Evolutionary conservation across 2,113 vertebrate genomes (phyloP), one percentile per base, ranked within the genome.

Genomic region (Lepidothrix coronata): DNA sequence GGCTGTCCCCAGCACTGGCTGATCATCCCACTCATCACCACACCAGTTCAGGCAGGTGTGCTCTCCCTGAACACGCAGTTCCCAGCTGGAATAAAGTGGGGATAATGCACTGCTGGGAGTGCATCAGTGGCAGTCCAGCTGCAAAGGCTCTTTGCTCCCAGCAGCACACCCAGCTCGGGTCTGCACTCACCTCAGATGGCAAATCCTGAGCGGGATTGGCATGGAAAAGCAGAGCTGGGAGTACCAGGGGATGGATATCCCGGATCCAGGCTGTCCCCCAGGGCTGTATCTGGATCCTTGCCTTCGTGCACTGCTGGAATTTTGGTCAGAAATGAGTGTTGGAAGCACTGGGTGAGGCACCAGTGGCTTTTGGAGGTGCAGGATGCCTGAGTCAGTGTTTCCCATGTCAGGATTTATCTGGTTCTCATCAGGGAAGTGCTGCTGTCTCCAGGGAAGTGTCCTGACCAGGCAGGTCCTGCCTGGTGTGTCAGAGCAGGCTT

Each of bases 11-110:
- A 37, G 27, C n/a, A 1, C 39, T 12, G 62, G 43, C 41, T n/a
- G 41, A 25, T 33, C 51, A 3, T 23, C 58, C 39, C 35, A 1
- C 18, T 44, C 20, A 2, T 24, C 5, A 3, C 5, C 73, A 2
- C 27, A 4, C 0, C 3, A 19, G 6, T 27, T 31, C 1, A 15
- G 14, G 37, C 1, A 3, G 39, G 2, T 27, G 52, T 63, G 17
- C 62, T 19, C 24, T 11, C 61, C 19, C 5, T 35, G n/a, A 1
- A 1, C 21, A 2, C 2, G 12, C 54, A 39, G 1, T 35, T 48
- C 57, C 44, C 33, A 3, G 0, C 1, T 15, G 57, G 39, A 28
- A 22, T 37, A 8, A 11, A 5, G 28, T 6, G 25, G 18, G 22
- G 61, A 1, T 4, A 9, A 9, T 9, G 0, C 27, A 1, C 7